Evolutionary conservation across 1,140 invertebrate genomes (phyloP).

Genomic region (Magallana angulata): DNA sequence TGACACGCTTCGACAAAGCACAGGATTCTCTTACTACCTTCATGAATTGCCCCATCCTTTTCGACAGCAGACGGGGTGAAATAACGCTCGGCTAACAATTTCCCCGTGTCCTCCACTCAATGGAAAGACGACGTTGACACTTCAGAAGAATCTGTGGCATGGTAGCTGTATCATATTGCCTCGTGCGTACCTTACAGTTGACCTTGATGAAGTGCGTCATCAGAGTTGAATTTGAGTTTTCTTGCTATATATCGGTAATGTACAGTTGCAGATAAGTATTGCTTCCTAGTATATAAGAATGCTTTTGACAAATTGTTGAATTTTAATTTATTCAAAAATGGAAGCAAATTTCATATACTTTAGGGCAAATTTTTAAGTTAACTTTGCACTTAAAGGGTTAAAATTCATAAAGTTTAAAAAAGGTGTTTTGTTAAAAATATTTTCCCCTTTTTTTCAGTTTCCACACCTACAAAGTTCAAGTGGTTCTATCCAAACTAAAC

Average conservation of each 20-base stretch:
- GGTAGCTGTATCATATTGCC: not conserved
- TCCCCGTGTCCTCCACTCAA: not conserved
- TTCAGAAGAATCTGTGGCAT: not conserved
- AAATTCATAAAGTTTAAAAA: no score
- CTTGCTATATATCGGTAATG: no score
- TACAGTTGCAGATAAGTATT: no score
- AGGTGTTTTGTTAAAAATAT: no score
- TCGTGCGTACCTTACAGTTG: not conserved
- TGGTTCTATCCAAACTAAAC: not conserved
- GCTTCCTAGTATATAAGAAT: no score
- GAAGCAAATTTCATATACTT: no score
- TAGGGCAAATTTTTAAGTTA: no score
- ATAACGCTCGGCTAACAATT: slow-evolving; percentile 24
- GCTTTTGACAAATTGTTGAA: no score
- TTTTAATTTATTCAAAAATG: no score
- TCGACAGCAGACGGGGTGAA: slow-evolving; percentile 19
- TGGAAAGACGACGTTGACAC: slow-evolving; percentile 21
- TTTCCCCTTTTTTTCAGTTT: no score
- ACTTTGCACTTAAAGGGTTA: no score
- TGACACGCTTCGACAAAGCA: not conserved
- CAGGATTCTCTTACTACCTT: not conserved
- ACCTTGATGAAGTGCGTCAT: slow-evolving; percentile 10
- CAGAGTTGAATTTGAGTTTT: not conserved
- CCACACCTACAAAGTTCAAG: not conserved
- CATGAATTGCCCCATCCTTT: not conserved